These are phyloP conservation scores for Cyclura pinguis DNA, from an alignment of 2,797 vertebrate species.

Conservation along the genomic window DNA sequence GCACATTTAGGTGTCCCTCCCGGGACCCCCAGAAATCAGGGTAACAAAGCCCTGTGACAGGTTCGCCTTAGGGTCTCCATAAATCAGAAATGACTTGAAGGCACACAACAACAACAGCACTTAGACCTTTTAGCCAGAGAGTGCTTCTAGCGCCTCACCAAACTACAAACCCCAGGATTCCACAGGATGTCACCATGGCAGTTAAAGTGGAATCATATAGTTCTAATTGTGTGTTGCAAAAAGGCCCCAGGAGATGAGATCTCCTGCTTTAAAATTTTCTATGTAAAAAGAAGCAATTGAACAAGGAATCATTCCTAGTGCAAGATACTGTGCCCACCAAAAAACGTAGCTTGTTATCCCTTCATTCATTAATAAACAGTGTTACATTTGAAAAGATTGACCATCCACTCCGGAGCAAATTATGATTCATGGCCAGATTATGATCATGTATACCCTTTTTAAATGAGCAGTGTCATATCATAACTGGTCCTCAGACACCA, in stretches of 20 bases:
- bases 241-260: not conserved
- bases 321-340: not conserved
- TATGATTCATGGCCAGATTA: not conserved
- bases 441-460: too few relatives aligned
- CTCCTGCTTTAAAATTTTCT: not conserved
- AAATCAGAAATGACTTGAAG: too few relatives aligned
- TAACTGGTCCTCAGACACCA: not conserved
- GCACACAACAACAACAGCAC: too few relatives aligned
- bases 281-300: not conserved
- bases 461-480: not conserved
- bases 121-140: too few relatives aligned
- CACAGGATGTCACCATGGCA: too few relatives aligned
- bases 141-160: too few relatives aligned
- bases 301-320: not conserved
- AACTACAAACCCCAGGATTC: too few relatives aligned
- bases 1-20: too few relatives aligned
- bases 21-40: too few relatives aligned
- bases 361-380: not conserved
- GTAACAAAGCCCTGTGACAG: too few relatives aligned
- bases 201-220: too few relatives aligned
- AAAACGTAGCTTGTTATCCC: not conserved
- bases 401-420: not conserved
- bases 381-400: not conserved
- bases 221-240: not conserved
- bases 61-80: too few relatives aligned